These are phyloP conservation scores for Mastomys coucha DNA, from an alignment of 2,113 vertebrate species.

Conservation along the genomic window DNA sequence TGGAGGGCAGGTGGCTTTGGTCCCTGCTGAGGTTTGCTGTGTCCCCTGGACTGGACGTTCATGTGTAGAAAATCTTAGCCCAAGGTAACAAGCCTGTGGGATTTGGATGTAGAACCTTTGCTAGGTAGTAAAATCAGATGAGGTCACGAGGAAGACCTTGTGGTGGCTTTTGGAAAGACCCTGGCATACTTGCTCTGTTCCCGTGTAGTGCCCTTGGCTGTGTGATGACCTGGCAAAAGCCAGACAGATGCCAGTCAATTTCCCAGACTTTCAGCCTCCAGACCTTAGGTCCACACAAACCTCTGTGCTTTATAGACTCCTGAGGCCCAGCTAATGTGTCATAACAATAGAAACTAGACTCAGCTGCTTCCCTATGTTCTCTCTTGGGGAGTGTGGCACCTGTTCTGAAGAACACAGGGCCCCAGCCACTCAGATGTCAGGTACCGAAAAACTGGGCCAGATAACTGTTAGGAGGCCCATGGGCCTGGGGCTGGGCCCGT, in stretches of 20 bases:
- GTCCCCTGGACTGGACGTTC: not conserved
- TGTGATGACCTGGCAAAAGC: not conserved
- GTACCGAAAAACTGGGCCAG: accelerated
- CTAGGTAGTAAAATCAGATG: not conserved
- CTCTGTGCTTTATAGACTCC: not conserved
- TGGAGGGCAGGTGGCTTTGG: not conserved
- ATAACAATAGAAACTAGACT: not conserved
- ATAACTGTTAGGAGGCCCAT: accelerated
- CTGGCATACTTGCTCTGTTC: not conserved
- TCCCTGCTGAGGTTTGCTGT: not conserved
- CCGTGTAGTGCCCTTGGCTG: not conserved
- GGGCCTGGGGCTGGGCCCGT: not conserved
- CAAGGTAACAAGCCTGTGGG: too few species aligned
- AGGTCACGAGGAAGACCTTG: not conserved
- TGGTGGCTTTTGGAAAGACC: not conserved
- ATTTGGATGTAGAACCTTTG: not conserved
- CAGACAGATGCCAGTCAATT: not conserved
- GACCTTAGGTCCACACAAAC: not conserved
- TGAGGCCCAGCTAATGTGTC: not conserved
- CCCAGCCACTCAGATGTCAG: not conserved
- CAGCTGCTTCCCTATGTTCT: not conserved
- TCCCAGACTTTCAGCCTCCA: not conserved
- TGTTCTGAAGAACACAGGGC: too few species aligned
- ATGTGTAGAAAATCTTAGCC: not conserved
- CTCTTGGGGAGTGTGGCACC: not conserved